Base-by-base conservation (phyloP, 2,113 vertebrate genomes). In the Tetrax tetrax region DNA sequence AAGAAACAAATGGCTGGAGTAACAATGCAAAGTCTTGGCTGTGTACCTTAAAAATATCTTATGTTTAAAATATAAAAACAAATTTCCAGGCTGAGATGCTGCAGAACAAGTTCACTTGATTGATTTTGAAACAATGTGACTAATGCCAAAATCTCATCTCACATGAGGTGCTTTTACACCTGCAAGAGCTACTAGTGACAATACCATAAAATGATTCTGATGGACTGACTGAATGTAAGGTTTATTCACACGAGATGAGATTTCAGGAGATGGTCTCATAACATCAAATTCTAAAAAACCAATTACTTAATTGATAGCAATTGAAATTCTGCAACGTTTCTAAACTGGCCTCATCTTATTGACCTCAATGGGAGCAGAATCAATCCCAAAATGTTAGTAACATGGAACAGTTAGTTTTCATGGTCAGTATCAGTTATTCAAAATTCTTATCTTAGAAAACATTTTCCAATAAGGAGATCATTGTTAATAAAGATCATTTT, bases 321-420 rank as follows among this genome's bases (percentile, higher is more conserved):
- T 95, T 84, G 53, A 90, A 96, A 93, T 94, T 95, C 63, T 82
- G 76, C 63, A 92, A 93, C 5, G 1, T 68, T 86, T 63, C 74
- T 90, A 79, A 90, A 92, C 71, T 5, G 0, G 43, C 18, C 87
- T 80, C 43, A 64, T 79, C 60, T 51, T 66, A 47, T 54, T 64
- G 82, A 92, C 68, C n/a, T 80, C 11, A 3, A 14, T 41, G 41
- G 5, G 1, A 92, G 37, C 56, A 96, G 59, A 60, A 87, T 83
- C 38, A 59, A 69, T 71, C 29, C 12, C 41, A 83, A 82, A 89
- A 70, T 54, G 22, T 75, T 80, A 89, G 59, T 38, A 64, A 95
- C 92, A 82, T 61, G 35, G 9, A 76, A 43, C 12, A 57, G 47
- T 45, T 83, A 60, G 7, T 54, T 82, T 77, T 37, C n/a, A 43